phyloP scores from a whole-genome alignment of 2,113 vertebrate genomes.

The Hippocampus zosterae region DNA sequence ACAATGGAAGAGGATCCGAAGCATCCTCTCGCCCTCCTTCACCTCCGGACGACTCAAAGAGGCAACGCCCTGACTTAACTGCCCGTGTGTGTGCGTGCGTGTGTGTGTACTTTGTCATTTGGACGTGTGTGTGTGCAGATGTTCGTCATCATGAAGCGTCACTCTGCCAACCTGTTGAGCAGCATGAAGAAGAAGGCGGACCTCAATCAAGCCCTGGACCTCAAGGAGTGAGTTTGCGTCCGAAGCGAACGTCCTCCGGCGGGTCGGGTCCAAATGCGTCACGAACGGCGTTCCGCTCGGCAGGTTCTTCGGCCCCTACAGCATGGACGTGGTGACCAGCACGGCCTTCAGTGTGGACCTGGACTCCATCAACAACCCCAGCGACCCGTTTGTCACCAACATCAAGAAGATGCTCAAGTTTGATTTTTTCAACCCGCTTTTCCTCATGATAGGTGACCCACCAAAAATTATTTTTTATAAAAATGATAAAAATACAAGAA shows the following conservation, averaged over 20 bases:
- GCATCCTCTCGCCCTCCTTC: conserved; percentile 79
- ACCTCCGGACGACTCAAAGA: conserved; percentile 86
- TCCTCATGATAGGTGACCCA: conserved; percentile 55
- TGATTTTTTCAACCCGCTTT: conserved; percentile 57
- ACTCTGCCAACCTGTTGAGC: conserved; percentile 67
- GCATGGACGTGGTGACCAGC: conserved; percentile 77
- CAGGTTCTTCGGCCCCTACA: conserved; percentile 65
- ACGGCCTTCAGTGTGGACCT: conserved; percentile 75
- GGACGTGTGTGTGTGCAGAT: conserved; percentile 63
- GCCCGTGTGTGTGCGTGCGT: neutral
- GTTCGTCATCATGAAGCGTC: conserved; percentile 71
- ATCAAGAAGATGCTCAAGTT: conserved; percentile 75
- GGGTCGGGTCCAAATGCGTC: no score
- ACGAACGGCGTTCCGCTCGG: neutral
- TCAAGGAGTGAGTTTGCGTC: conserved; percentile 65
- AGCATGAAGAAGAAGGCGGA: conserved; percentile 67
- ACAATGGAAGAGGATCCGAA: conserved; percentile 77
- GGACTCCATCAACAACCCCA: conserved; percentile 74
- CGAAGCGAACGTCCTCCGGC: neutral
- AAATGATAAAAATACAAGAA: no score
- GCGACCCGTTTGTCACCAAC: conserved; percentile 71
- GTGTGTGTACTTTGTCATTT: neutral
- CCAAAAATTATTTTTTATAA: no score
- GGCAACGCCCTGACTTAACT: conserved; percentile 39
- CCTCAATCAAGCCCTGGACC: conserved; percentile 36